A percentile compares a stretch with the other conserved stretches of the same genome.
Conservation (phyloP, 1,140 invertebrate genomes). For the Akabosia matsudoensis region DNA sequence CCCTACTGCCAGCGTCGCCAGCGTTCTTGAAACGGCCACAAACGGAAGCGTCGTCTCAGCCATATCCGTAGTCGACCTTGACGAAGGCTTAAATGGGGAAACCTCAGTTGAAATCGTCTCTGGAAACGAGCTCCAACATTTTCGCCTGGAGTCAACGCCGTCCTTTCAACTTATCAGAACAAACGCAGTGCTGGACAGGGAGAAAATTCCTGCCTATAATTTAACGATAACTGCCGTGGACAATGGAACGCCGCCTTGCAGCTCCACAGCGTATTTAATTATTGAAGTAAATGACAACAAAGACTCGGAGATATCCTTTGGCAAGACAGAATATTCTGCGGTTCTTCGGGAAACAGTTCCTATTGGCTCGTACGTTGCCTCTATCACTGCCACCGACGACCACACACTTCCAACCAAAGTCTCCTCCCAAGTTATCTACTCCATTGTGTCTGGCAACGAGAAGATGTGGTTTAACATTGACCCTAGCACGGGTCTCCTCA, state of each 20-base stretch:
- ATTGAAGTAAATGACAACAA: conserved; percentile 93
- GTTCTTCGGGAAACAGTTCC: conserved; percentile 81
- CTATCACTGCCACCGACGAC: conserved; percentile 83
- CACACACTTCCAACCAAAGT: conserved; percentile 54
- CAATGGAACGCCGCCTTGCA: conserved; percentile 76
- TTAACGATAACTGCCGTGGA: conserved; percentile 86
- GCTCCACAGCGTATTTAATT: conserved; percentile 78
- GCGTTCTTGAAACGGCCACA: conserved; percentile 87
- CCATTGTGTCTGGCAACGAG: conserved; percentile 80
- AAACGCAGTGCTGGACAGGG: conserved; percentile 84
- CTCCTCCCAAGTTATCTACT: conserved; percentile 82
- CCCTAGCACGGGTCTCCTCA: conserved; percentile 75
- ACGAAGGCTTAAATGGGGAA: conserved; percentile 79
- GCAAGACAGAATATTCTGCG: conserved; percentile 85
- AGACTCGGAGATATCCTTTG: conserved; percentile 90
- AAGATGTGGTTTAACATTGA: conserved; percentile 83
- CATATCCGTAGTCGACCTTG: conserved; percentile 84
- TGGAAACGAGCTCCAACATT: conserved; percentile 88
- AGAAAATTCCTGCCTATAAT: conserved; percentile 88
- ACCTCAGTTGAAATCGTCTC: conserved; percentile 75
- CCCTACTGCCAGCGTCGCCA: conserved; percentile 73
- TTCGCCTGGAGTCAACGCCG: conserved; percentile 75
- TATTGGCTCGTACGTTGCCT: conserved; percentile 79
- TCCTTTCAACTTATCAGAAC: conserved; percentile 79
- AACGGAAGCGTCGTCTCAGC: conserved; percentile 88